phyloP scores from a whole-genome alignment of 2,113 vertebrate genomes.

The Myodes glareolus region DNA sequence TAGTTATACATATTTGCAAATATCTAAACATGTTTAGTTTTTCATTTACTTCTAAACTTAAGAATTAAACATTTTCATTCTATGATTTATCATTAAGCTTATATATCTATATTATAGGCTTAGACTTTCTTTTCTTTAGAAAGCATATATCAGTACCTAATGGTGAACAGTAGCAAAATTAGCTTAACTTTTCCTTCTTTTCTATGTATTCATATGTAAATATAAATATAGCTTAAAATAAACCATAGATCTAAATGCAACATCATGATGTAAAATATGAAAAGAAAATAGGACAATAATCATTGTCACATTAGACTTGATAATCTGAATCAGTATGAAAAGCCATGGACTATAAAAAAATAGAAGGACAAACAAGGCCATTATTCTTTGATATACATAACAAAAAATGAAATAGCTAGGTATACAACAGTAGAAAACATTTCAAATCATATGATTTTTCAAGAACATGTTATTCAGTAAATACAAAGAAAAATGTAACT shows the following conservation, averaged over 20 bases:
- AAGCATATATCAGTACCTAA: background rate
- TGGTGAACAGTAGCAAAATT: background rate
- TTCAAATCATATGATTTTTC: background rate
- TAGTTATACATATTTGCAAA: background rate
- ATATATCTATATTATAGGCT: background rate
- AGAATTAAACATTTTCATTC: background rate
- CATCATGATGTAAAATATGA: background rate
- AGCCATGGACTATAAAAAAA: background rate
- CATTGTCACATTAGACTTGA: background rate
- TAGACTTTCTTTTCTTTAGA: background rate
- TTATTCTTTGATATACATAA: conserved; percentile 32
- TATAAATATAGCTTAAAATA: background rate
- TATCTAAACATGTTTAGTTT: background rate
- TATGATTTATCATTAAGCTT: background rate
- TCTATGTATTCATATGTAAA: background rate
- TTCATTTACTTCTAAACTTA: background rate
- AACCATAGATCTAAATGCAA: conserved; percentile 2
- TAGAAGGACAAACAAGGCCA: background rate
- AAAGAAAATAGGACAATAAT: background rate
- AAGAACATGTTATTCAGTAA: background rate
- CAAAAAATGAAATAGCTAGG: conserved; percentile 32
- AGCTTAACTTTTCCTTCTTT: background rate
- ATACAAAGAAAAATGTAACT: background rate
- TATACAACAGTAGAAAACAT: background rate
- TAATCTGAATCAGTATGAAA: background rate